Base-by-base conservation (phyloP, 2,888 invertebrate genomes). In the Drosophila greeni region DNA sequence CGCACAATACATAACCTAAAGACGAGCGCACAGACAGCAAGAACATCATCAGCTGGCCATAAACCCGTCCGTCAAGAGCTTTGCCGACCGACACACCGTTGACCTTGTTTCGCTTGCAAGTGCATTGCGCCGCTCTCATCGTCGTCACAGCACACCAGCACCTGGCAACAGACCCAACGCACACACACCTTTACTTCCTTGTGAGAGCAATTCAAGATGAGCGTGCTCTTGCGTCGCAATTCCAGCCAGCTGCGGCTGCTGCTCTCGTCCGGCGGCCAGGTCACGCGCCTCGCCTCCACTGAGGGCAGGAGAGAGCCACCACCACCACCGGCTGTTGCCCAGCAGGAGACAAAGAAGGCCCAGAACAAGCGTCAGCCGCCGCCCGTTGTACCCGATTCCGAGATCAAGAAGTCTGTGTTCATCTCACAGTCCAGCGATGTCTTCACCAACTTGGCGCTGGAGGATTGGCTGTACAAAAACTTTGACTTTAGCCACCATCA, bases 401-500 rank as follows among this genome's bases (percentile, higher is more conserved):
- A 92, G 86, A 92, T 95, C 78, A 92, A 92, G 74, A 96, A 96
- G 89, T 95, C 95, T 1, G 96, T 97, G 42, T 95, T 95, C 84
- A 95, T 98, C 87, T 98, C 98, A 0, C 95, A 95, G 88, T 97
- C 96, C 1, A 93, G 92, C 68, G 95, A 98, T 87, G 94, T 99
- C 74, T 97, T 93, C 86, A 94, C 95, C 11, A 99, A 99, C 90
- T 90, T 99, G 84, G 98, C 99, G 5, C 89, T 99, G 60, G 99
- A 99, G 89, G 97, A 98, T 88, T 98, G 98, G 97, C 90, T 99
- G 82, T 98, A 97, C 89, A 92, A 92, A 57, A 95, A 97, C 86
- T 93, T 93, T 87, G 93, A 97, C 87, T 95, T 97, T 77, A 91
- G 91, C 6, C 92, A 94, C 66, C 94, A 95, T 86, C 95, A 96